These are phyloP conservation scores for Pycnonotus jocosus DNA, from an alignment of 2,113 vertebrate genomes.

Conservation along the genomic window DNA sequence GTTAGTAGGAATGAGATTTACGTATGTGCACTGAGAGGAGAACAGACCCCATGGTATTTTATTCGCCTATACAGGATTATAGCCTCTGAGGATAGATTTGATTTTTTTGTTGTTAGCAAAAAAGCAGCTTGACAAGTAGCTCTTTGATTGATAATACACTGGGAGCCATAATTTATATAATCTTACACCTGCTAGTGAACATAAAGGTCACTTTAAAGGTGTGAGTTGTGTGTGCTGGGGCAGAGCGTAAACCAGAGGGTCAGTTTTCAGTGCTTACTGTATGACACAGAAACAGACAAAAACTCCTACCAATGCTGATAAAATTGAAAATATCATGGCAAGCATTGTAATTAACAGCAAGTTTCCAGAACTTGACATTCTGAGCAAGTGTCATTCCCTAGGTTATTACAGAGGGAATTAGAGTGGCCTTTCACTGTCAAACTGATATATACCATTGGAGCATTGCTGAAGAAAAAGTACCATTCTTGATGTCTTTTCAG, in stretches of 20 bases:
- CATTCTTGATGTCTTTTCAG: constrained; percentile 30
- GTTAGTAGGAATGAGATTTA: constrained; percentile 63
- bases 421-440: constrained; percentile 69
- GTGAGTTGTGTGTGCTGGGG: constrained; percentile 28
- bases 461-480: constrained; percentile 41
- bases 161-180: constrained; percentile 69
- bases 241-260: constrained; percentile 33
- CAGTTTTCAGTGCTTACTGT: constrained; percentile 14
- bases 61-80: constrained; percentile 45
- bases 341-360: constrained; percentile 71
- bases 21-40: constrained; percentile 41
- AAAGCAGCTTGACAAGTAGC: constrained; percentile 56
- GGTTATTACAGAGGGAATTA: constrained; percentile 68
- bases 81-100: constrained; percentile 64
- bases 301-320: constrained; percentile 32
- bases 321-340: constrained; percentile 66
- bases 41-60: constrained; percentile 64
- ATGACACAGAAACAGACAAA: constrained; percentile 15
- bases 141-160: constrained; percentile 71
- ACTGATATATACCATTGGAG: constrained; percentile 52
- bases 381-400: constrained; percentile 67
- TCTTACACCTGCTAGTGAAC: constrained; percentile 57
- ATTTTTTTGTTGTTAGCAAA: constrained; percentile 64
- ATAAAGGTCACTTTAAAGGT: constrained; percentile 68
- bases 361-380: constrained; percentile 70